These are phyloP conservation scores for Heliothis peltigera DNA, from an alignment of 2,888 invertebrate species.

Conservation along the genomic window DNA sequence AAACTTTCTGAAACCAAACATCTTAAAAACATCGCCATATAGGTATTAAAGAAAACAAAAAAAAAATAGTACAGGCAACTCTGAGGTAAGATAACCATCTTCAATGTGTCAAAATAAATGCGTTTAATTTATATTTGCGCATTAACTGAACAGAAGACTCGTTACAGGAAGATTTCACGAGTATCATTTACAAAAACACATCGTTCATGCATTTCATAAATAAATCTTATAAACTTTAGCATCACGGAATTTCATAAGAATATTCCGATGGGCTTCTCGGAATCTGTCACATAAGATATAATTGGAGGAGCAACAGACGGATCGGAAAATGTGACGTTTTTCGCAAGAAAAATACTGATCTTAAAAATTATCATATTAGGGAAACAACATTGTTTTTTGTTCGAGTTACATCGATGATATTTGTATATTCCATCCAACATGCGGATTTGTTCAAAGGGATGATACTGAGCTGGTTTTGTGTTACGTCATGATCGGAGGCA, in stretches of 20 bases:
- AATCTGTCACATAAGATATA: constrained; percentile 20
- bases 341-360: background rate
- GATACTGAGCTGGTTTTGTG: constrained; percentile 2
- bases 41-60: background rate
- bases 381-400: constrained; percentile 7
- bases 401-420: constrained; percentile 7
- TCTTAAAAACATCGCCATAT: background rate
- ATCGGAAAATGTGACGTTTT: constrained; percentile 36
- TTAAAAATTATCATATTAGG: constrained; percentile 8
- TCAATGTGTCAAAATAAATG: constrained; percentile 48
- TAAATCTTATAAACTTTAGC: constrained; percentile 14
- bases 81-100: constrained; percentile 42
- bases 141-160: constrained; percentile 25
- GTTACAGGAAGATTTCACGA: background rate
- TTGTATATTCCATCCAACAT: background rate
- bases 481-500: constrained; percentile 24
- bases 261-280: constrained; percentile 18
- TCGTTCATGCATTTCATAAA: constrained; percentile 2
- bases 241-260: constrained; percentile 10
- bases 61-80: constrained; percentile 9
- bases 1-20: background rate
- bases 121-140: constrained; percentile 38
- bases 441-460: background rate
- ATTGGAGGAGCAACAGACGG: constrained; percentile 35
- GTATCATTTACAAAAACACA: background rate